phyloP scores from a whole-genome alignment of 2,888 invertebrate genomes.

The Drosophila dives region DNA sequence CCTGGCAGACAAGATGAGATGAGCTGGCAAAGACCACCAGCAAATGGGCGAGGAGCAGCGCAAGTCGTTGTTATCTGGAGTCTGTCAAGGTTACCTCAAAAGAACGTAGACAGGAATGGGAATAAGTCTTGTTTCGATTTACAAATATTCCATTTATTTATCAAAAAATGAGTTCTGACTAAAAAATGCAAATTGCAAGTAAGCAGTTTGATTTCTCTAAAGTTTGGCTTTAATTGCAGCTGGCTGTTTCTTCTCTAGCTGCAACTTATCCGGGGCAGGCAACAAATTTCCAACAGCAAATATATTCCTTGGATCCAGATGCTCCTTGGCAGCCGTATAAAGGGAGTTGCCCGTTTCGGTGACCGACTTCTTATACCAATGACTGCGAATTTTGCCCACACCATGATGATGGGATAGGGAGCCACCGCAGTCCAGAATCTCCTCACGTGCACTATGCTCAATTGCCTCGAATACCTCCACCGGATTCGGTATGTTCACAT shows the following conservation, averaged over 20 bases:
- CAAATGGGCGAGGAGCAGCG: constrained; percentile 13
- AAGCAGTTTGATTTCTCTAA: constrained; percentile 55
- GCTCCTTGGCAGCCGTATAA: constrained; percentile 92
- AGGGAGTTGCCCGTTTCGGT: constrained; percentile 92
- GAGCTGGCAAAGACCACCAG: constrained; percentile 21
- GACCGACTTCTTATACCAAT: constrained; percentile 94
- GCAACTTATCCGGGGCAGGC: constrained; percentile 42
- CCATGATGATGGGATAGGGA: constrained; percentile 99
- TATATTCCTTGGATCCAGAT: constrained; percentile 97
- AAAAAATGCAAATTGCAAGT: constrained; percentile 29
- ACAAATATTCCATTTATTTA: constrained; percentile 73
- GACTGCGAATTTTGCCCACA: constrained; percentile 95
- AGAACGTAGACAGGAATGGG: not conserved
- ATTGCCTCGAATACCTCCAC: constrained; percentile 93
- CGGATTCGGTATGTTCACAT: constrained; percentile 88
- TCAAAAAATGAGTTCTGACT: constrained; percentile 61
- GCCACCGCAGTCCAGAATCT: constrained; percentile 92
- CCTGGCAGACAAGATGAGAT: constrained; percentile 3
- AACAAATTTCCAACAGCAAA: constrained; percentile 94
- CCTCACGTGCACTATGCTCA: constrained; percentile 94
- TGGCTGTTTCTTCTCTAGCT: not conserved
- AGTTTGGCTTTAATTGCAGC: constrained; percentile 71
- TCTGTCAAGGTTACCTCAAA: constrained; percentile 14
- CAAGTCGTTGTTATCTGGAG: not conserved
- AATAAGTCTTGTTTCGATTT: constrained; percentile 6